phyloP scores from a whole-genome alignment of 2,888 invertebrate genomes.

The Ypsolopha sequella region DNA sequence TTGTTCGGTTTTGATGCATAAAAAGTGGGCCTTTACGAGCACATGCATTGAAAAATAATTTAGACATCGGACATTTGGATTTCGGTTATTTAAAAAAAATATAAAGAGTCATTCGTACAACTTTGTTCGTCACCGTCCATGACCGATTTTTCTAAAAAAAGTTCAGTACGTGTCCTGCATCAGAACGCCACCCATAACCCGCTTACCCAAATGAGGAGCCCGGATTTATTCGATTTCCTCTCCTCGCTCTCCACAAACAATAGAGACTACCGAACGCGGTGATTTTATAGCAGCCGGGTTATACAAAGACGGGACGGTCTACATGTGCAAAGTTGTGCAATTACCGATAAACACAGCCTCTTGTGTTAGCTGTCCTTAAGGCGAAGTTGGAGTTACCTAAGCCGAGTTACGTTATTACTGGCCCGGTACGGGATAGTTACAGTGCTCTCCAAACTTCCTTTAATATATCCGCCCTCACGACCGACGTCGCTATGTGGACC shows the following conservation, averaged over 20 bases:
- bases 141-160: constrained; percentile 19
- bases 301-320: constrained; percentile 14
- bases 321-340: constrained; percentile 43
- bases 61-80: no score
- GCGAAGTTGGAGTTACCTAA: constrained; percentile 15
- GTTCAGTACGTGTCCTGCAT: constrained; percentile 25
- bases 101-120: no score
- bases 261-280: neutral
- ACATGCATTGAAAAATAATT: no score
- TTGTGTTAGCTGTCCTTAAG: constrained; percentile 20
- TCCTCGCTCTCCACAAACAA: neutral
- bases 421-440: constrained; percentile 4
- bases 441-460: neutral
- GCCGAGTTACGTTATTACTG: constrained; percentile 7
- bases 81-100: no score
- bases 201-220: constrained; percentile 4
- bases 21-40: no score
- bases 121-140: no score
- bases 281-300: neutral
- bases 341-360: constrained; percentile 37
- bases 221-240: constrained; percentile 3
- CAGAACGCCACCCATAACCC: neutral
- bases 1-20: no score
- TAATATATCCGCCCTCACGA: constrained; percentile 2
- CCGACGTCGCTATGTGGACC: neutral